Evolutionary conservation across 2,113 vertebrate genomes (phyloP).

Genomic region (Rattus norvegicus): DNA sequence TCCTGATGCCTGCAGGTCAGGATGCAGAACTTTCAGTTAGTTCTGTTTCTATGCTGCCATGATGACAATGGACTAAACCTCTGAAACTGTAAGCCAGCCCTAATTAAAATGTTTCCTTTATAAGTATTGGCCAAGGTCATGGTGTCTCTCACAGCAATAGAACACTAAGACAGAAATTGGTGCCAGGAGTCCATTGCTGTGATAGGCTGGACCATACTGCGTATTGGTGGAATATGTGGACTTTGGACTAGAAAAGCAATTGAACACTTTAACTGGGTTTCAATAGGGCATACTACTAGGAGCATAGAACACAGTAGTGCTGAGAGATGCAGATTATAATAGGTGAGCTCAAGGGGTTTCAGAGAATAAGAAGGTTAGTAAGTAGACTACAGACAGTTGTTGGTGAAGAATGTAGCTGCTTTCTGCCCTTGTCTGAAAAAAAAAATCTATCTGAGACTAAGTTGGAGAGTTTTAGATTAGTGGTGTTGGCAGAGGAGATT

Average conservation of each 20-base stretch:
- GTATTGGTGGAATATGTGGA: not conserved
- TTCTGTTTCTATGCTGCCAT: not conserved
- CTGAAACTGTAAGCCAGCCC: not conserved
- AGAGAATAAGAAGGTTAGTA: not conserved
- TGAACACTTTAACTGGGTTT: not conserved
- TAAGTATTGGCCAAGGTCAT: not conserved
- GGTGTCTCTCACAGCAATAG: not conserved
- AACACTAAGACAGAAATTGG: not conserved
- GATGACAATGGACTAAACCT: not conserved
- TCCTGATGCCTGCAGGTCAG: not conserved
- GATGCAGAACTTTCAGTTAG: not conserved
- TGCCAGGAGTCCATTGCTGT: not conserved
- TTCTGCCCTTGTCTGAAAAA: not conserved
- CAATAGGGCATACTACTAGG: not conserved
- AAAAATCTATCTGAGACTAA: not conserved
- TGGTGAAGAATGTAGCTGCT: not conserved
- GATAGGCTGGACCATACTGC: not conserved
- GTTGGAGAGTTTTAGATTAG: not conserved
- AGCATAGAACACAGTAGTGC: not conserved
- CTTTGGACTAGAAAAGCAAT: not conserved
- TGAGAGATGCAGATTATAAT: not conserved
- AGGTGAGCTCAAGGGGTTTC: not conserved
- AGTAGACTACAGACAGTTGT: not conserved
- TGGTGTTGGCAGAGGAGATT: not conserved
- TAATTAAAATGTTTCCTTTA: not conserved